Conservation (phyloP, 1,140 invertebrate species). For the Drosophila mayri region DNA sequence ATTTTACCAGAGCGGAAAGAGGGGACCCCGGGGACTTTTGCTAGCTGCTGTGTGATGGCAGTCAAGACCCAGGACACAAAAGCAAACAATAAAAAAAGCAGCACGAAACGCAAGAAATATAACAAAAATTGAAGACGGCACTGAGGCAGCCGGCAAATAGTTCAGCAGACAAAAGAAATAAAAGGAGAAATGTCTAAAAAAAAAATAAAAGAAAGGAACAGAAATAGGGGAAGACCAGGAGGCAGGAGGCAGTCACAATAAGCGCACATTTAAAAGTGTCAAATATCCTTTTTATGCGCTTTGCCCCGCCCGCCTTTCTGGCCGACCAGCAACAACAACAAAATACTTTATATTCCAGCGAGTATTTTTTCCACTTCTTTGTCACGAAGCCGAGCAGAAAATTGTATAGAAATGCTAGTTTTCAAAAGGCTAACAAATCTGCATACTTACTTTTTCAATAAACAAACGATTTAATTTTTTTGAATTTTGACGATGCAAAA, state of each 20-base stretch:
- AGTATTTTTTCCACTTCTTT: constrained; percentile 50
- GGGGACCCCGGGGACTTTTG: constrained; percentile 42
- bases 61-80: constrained; percentile 77
- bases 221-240: constrained; percentile 1
- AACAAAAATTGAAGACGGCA: constrained; percentile 79
- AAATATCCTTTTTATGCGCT: constrained; percentile 83
- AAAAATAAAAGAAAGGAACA: constrained; percentile 5
- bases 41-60: constrained; percentile 45
- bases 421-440: too few species aligned
- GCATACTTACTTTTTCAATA: too few species aligned
- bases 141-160: constrained; percentile 71
- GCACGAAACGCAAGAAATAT: constrained; percentile 68
- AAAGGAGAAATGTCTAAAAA: constrained; percentile 22
- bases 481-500: too few species aligned
- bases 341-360: constrained; percentile 76
- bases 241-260: constrained; percentile 65
- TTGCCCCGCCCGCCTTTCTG: constrained; percentile 53
- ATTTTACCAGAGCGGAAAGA: constrained; percentile 61
- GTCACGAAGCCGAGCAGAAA: constrained; percentile 77
- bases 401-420: constrained; percentile 84
- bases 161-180: constrained; percentile 73
- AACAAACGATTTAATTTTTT: too few species aligned
- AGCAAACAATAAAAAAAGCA: constrained; percentile 71
- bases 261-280: constrained; percentile 84
- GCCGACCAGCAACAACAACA: constrained; percentile 50